Base-by-base conservation (phyloP, 1,140 invertebrate species). In the silkworm (Bombyx mori) region DNA sequence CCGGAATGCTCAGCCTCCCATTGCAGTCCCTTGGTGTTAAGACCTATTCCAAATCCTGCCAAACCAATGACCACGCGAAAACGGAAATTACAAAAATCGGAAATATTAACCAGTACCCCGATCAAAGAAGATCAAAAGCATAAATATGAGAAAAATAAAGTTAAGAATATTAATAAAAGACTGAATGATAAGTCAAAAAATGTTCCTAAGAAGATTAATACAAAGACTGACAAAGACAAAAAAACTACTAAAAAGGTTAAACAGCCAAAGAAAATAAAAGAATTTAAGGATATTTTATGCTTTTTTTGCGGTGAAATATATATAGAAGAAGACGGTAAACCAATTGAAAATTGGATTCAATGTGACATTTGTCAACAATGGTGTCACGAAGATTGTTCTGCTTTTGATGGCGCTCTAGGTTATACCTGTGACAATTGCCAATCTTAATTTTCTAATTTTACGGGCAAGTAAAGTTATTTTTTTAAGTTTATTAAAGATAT, bases 301-400 rank as follows among this genome's bases (percentile, higher is more conserved):
- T 63, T 65, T 61, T 59, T 65, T 53, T 65, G 56, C 49, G 56
- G 59, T 45, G 50, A 63, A 61, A 60, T 65, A 12, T 66, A 65
- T 57, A 63, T 64, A 52, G 66, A 71, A 63, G 62, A 66, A 56
- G 61, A 63, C 42, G 59, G 46, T 60, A 63, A 63, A 42, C 64
- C 65, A 49, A 69, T 63, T 53, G 69, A 76, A 66, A 58, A 68
- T 62, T 75, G 75, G 73, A 71, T 73, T 60, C 67, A 60, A 66
- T 78, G 73, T 68, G 63, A 61, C 44, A 62, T 60, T 57, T 76
- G 69, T 65, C 59, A 65, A 54, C 54, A 65, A 62, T 77, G 70
- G 71, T 63, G 63, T 63, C 70, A 77, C 58, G 69, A 76, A 73
- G 60, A 68, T 26, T 75, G 72, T 73, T 65, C 68, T n/a, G 60